Percentiles rank a stretch among this genome's conserved stretches.
Conservation (phyloP, 1,140 invertebrate species). For the Drosophila nasuta region DNA sequence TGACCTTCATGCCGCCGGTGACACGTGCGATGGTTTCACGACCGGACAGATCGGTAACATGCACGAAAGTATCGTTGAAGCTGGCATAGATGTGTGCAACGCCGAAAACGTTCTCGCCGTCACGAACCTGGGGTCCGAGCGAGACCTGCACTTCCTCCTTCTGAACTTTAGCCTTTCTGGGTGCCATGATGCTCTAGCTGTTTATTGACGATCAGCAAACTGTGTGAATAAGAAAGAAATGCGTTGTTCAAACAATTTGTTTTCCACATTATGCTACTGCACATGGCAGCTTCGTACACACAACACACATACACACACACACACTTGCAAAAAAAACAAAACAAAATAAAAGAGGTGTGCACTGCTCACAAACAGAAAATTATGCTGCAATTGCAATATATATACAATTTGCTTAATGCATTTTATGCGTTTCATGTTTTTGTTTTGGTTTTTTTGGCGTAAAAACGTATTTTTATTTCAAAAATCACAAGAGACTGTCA, state of each 20-base stretch:
- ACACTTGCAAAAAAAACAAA: slow-evolving; percentile 36
- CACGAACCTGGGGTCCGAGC: slow-evolving; percentile 98
- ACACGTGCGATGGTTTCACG: slow-evolving; percentile 99
- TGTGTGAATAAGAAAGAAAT: slow-evolving; percentile 35
- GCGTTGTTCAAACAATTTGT: slow-evolving; percentile 12
- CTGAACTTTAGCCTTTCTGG: slow-evolving; percentile 97
- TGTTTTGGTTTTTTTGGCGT: slow-evolving; percentile 46
- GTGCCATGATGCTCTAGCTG: slow-evolving; percentile 91
- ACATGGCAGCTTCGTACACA: slow-evolving; percentile 35
- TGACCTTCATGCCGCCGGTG: slow-evolving; percentile 99
- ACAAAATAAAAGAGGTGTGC: slow-evolving; percentile 44
- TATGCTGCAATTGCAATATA: not conserved
- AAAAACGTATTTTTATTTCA: slow-evolving; percentile 44
- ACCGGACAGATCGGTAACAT: slow-evolving; percentile 99
- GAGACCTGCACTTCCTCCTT: slow-evolving; percentile 98
- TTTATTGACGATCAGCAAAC: slow-evolving; percentile 57
- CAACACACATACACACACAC: slow-evolving; percentile 20
- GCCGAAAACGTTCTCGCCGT: slow-evolving; percentile 99
- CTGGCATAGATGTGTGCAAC: slow-evolving; percentile 99
- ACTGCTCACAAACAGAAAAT: slow-evolving; percentile 33
- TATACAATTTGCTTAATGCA: not conserved
- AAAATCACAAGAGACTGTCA: slow-evolving; percentile 38
- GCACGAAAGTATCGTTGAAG: slow-evolving; percentile 99
- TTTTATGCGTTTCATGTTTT: slow-evolving; percentile 27
- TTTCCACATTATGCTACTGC: slow-evolving; percentile 13